Evolutionary conservation across 2,888 invertebrate genomes (phyloP).

Genomic region (Tinea semifulvella): DNA sequence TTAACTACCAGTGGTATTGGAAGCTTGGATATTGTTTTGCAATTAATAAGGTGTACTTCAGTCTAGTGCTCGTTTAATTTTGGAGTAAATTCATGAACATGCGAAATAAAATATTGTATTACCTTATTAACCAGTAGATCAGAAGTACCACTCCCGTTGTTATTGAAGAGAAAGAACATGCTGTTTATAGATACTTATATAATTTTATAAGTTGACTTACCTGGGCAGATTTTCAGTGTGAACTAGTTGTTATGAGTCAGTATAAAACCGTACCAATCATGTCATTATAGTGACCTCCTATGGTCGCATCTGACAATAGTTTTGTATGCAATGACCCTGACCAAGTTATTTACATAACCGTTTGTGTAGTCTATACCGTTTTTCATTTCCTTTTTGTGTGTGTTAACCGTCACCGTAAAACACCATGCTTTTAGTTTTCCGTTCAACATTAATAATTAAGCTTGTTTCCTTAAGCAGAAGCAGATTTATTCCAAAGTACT

Average conservation of each 20-base stretch:
- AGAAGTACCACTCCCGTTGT: conserved; percentile 46
- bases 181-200: conserved; percentile 5
- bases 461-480: no score
- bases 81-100: conserved; percentile 37
- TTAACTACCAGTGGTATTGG: conserved; percentile 8
- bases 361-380: conserved; percentile 7
- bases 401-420: conserved; percentile 7
- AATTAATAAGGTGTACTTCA: conserved; percentile 14
- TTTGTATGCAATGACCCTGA: conserved; percentile 34
- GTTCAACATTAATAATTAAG: no score
- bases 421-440: conserved; percentile 5
- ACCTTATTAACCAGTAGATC: conserved; percentile 26
- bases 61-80: conserved; percentile 49
- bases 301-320: conserved; percentile 34
- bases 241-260: conserved; percentile 16
- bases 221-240: conserved; percentile 22
- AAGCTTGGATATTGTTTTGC: neutral
- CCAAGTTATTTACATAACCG: conserved; percentile 20
- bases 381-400: neutral
- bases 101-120: conserved; percentile 13
- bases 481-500: no score
- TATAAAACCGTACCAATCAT: conserved; percentile 40
- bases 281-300: conserved; percentile 44
- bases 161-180: conserved; percentile 25
- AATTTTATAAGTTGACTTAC: conserved; percentile 34